A percentile compares a stretch with the other conserved stretches of the same genome.
These are phyloP conservation scores for Polietes domitor DNA, from an alignment of 2,888 invertebrate species.

Conservation along the genomic window DNA sequence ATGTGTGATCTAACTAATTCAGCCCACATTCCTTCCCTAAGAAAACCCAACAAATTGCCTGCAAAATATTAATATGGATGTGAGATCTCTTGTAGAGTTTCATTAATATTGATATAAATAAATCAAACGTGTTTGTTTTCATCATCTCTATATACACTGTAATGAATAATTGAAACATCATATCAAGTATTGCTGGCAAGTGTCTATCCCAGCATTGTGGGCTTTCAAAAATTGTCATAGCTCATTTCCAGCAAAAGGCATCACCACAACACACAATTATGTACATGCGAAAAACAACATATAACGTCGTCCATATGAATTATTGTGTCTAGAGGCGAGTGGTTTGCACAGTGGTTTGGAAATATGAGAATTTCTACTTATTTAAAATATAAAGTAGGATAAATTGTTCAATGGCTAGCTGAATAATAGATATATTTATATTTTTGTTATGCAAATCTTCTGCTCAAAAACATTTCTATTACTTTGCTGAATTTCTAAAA, in stretches of 20 bases:
- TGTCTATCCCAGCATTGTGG: slow-evolving; percentile 36
- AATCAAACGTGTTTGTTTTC: not conserved
- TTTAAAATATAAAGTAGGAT: too few relatives aligned
- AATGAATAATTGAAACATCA: slow-evolving; percentile 53
- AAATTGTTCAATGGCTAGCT: too few relatives aligned
- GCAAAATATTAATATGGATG: slow-evolving; percentile 51
- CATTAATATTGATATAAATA: slow-evolving; percentile 22
- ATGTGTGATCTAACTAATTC: not conserved
- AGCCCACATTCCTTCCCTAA: slow-evolving; percentile 5
- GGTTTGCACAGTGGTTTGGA: too few relatives aligned
- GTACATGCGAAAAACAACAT: slow-evolving; percentile 17
- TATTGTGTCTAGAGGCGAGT: slow-evolving; percentile 33
- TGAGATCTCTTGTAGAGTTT: slow-evolving; percentile 11
- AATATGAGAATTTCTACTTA: too few relatives aligned
- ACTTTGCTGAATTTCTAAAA: too few relatives aligned
- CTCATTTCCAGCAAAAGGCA: not conserved
- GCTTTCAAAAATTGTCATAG: not conserved
- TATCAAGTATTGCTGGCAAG: slow-evolving; percentile 33
- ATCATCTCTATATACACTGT: not conserved
- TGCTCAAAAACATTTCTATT: too few relatives aligned
- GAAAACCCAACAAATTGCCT: slow-evolving; percentile 52
- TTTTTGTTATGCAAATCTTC: too few relatives aligned
- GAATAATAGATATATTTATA: too few relatives aligned
- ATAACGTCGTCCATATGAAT: slow-evolving; percentile 21
- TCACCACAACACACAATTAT: not conserved